Evolutionary conservation across 2,797 vertebrate genomes (phyloP).

Genomic region (Chelon labrosus): DNA sequence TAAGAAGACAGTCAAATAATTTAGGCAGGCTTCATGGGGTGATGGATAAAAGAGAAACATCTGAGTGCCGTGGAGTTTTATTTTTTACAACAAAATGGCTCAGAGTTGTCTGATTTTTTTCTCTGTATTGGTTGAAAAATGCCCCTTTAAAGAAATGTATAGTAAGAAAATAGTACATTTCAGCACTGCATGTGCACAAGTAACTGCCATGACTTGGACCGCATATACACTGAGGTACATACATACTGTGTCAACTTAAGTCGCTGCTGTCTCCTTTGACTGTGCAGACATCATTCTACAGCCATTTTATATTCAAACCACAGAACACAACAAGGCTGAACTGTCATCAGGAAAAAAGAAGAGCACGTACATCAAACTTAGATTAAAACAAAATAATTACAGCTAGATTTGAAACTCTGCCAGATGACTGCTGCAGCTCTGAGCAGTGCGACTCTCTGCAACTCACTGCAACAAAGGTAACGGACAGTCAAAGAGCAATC

Average conservation of each 20-base stretch:
- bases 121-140: too few species aligned
- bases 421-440: constrained; percentile 30
- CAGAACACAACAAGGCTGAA: neutral
- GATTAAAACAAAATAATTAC: constrained; percentile 18
- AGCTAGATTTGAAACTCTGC: constrained; percentile 16
- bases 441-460: constrained; percentile 20
- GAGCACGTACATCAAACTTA: neutral
- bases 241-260: neutral
- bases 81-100: too few species aligned
- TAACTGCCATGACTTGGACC: neutral
- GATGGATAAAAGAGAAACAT: too few species aligned
- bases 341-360: constrained; percentile 1
- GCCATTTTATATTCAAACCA: neutral
- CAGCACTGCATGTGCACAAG: neutral
- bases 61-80: too few species aligned
- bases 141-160: too few species aligned
- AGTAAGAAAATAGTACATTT: neutral
- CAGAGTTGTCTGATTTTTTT: too few species aligned
- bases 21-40: too few species aligned
- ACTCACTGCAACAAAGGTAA: constrained; percentile 33
- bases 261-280: neutral
- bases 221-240: neutral
- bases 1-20: too few species aligned
- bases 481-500: constrained; percentile 53
- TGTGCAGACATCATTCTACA: neutral